Conservation (phyloP, 92 coral and sea anemone genomes). For the Umimayanthus kanabou region DNA sequence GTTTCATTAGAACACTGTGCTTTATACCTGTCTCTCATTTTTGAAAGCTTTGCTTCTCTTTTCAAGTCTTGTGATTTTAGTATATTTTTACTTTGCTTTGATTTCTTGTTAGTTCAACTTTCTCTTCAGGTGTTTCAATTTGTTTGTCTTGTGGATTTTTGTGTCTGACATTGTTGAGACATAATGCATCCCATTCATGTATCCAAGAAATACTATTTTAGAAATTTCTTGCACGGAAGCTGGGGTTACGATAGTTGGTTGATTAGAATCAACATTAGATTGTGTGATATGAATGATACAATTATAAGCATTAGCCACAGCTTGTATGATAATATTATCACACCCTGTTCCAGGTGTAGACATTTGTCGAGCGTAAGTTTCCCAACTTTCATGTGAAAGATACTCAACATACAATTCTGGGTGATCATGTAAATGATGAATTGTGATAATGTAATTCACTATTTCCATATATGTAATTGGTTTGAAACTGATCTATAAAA, state of each 20-base stretch:
- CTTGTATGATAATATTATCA: no score
- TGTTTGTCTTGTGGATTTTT: not conserved
- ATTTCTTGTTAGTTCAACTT: not conserved
- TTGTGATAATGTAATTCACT: no score
- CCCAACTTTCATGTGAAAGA: conserved; percentile 37
- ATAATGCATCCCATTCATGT: conserved; percentile 4
- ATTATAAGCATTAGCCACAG: not conserved
- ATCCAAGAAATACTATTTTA: conserved; percentile 43
- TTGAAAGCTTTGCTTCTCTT: conserved; percentile 15
- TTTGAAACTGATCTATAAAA: no score
- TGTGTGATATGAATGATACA: conserved; percentile 34
- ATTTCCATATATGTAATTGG: no score
- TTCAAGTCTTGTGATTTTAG: not conserved
- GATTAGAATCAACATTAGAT: not conserved
- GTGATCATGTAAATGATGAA: no score
- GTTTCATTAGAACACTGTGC: conserved; percentile 11
- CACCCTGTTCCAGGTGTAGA: no score
- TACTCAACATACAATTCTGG: conserved; percentile 39
- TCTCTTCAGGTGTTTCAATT: conserved; percentile 22
- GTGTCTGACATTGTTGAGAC: conserved; percentile 31
- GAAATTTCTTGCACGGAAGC: not conserved
- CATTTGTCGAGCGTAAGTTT: not conserved
- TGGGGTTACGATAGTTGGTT: conserved; percentile 44
- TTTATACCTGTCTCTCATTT: conserved; percentile 4
- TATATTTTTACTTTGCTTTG: not conserved